Conservation (phyloP, 2,113 vertebrate genomes). For the Sula dactylatra region DNA sequence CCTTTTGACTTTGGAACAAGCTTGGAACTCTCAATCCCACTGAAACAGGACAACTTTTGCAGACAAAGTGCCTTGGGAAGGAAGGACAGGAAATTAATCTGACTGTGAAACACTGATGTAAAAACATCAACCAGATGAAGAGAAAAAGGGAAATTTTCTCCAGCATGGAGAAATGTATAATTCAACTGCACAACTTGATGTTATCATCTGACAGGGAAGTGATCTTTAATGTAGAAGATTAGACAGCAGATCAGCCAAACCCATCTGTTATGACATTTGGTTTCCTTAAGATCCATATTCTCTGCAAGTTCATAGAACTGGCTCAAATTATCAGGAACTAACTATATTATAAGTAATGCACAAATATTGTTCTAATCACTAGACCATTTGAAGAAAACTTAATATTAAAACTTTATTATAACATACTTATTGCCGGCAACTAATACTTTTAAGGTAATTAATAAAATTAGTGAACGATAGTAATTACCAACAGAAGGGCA, state of each 20-base stretch:
- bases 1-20: background rate
- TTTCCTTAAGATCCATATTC: slow-evolving; percentile 22
- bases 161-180: background rate
- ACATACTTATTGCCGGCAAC: background rate
- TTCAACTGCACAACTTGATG: slow-evolving; percentile 13
- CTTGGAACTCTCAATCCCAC: background rate
- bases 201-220: slow-evolving; percentile 12
- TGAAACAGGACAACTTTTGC: background rate
- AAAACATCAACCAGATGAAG: slow-evolving; percentile 19
- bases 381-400: background rate
- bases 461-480: background rate
- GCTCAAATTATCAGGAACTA: background rate
- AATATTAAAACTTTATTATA: background rate
- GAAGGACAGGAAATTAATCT: slow-evolving; percentile 16
- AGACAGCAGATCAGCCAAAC: slow-evolving; percentile 17
- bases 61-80: background rate
- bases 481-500: background rate
- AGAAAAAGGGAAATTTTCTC: background rate
- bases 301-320: background rate
- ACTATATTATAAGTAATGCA: background rate
- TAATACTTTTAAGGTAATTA: background rate
- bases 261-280: slow-evolving; percentile 53
- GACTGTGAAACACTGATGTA: background rate
- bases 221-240: slow-evolving; percentile 29
- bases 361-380: background rate